phyloP scores from a whole-genome alignment of 2,797 vertebrate genomes.

The Gymnocypris eckloni region DNA sequence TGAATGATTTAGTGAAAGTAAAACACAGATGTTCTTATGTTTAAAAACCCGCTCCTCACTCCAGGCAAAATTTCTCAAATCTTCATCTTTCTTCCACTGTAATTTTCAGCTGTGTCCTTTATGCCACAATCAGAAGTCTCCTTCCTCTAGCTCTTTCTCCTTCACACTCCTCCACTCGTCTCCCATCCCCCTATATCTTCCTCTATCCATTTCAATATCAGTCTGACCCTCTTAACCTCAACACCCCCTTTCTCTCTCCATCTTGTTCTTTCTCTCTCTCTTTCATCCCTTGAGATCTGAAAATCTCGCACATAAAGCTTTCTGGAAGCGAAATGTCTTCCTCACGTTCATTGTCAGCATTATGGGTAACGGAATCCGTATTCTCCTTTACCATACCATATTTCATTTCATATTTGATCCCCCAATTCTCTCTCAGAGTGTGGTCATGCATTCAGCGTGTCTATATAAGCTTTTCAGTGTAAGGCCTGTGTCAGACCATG shows the following conservation, averaged over 20 bases:
- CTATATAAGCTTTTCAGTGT: conserved; percentile 5
- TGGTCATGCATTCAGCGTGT: conserved; percentile 7
- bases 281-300: conserved; percentile 47
- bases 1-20: conserved; percentile 1
- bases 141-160: conserved; percentile 25
- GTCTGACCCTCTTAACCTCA: conserved; percentile 55
- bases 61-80: not conserved
- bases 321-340: conserved; percentile 46
- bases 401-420: conserved; percentile 17
- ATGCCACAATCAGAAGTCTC: conserved; percentile 4
- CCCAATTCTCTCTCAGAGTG: not conserved
- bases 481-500: not conserved
- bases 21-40: not conserved
- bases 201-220: conserved; percentile 52
- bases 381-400: conserved; percentile 34
- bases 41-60: not conserved
- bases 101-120: conserved; percentile 2
- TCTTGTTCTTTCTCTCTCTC: conserved; percentile 34
- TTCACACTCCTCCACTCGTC: conserved; percentile 4
- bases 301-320: conserved; percentile 44
- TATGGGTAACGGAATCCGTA: conserved; percentile 52
- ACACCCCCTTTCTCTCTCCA: conserved; percentile 15
- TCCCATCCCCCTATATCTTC: conserved; percentile 31
- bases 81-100: not conserved
- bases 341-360: conserved; percentile 50